phyloP scores from a whole-genome alignment of 2,888 invertebrate species.

The Prostheceraeus crozeri region DNA sequence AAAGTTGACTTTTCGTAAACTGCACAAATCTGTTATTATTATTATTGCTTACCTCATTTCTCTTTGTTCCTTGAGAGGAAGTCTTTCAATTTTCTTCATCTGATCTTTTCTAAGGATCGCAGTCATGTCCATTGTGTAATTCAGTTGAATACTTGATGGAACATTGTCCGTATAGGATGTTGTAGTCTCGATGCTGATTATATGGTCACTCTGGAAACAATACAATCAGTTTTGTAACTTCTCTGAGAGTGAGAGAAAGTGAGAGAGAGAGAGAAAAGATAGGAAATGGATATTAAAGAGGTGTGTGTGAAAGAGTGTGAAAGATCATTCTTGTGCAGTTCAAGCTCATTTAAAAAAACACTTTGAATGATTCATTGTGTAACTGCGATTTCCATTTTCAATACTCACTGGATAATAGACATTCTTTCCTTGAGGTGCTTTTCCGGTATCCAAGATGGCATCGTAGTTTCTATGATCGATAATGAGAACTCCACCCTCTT shows the following conservation, averaged over 20 bases:
- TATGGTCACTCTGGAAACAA: conserved; percentile 68
- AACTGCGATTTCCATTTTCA: too few relatives aligned
- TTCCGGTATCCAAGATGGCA: conserved; percentile 68
- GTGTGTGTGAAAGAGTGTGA: too few relatives aligned
- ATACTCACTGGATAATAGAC: conserved; percentile 77
- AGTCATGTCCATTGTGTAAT: conserved; percentile 69
- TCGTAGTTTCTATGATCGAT: conserved; percentile 86
- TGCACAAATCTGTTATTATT: background rate
- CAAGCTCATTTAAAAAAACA: too few relatives aligned
- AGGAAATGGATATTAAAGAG: too few relatives aligned
- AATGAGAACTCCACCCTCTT: conserved; percentile 73
- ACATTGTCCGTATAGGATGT: conserved; percentile 71
- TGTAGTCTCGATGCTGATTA: conserved; percentile 74
- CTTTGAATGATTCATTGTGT: too few relatives aligned
- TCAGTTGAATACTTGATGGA: conserved; percentile 70
- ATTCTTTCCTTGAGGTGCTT: conserved; percentile 68
- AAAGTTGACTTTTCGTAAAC: background rate
- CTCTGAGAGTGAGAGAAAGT: too few relatives aligned
- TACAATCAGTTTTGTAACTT: too few relatives aligned
- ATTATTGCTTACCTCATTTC: conserved; percentile 23
- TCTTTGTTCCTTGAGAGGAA: conserved; percentile 28
- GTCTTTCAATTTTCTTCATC: conserved; percentile 28
- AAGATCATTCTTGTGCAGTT: too few relatives aligned
- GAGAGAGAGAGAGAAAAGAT: too few relatives aligned
- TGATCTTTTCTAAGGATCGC: conserved; percentile 44